Evolutionary conservation across 2,888 invertebrate genomes (phyloP).

Genomic region (Apodemia zela): DNA sequence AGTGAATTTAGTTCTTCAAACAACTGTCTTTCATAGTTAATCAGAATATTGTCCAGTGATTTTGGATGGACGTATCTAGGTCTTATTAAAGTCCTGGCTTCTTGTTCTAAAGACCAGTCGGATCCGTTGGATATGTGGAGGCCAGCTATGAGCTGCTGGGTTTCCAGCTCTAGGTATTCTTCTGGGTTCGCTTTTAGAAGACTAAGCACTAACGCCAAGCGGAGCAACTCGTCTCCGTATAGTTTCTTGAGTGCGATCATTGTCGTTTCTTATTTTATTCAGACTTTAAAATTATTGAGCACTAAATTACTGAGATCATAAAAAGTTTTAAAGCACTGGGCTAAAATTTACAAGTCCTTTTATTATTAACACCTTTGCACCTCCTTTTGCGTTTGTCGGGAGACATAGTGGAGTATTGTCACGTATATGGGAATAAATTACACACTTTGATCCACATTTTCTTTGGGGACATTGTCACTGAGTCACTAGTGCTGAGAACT

Average conservation of each 20-base stretch:
- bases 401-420: constrained; percentile 61
- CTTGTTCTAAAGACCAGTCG: constrained; percentile 83
- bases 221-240: constrained; percentile 89
- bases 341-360: constrained; percentile 44
- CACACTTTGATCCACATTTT: constrained; percentile 41
- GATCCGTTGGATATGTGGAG: constrained; percentile 84
- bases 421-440: constrained; percentile 38
- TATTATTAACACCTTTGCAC: constrained; percentile 40
- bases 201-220: constrained; percentile 90
- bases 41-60: constrained; percentile 84
- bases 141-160: constrained; percentile 74
- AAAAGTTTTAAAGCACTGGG: constrained; percentile 29
- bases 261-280: constrained; percentile 34
- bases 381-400: constrained; percentile 70
- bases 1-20: constrained; percentile 87
- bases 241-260: constrained; percentile 92
- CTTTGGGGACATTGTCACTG: constrained; percentile 46
- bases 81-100: constrained; percentile 77
- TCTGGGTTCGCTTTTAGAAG: constrained; percentile 89
- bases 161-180: constrained; percentile 82
- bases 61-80: constrained; percentile 86
- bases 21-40: constrained; percentile 86
- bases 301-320: constrained; percentile 68
- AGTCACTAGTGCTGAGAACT: constrained; percentile 43
- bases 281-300: constrained; percentile 50